phyloP scores from a whole-genome alignment of 2,113 vertebrate genomes.

The Dicentrarchus labrax region DNA sequence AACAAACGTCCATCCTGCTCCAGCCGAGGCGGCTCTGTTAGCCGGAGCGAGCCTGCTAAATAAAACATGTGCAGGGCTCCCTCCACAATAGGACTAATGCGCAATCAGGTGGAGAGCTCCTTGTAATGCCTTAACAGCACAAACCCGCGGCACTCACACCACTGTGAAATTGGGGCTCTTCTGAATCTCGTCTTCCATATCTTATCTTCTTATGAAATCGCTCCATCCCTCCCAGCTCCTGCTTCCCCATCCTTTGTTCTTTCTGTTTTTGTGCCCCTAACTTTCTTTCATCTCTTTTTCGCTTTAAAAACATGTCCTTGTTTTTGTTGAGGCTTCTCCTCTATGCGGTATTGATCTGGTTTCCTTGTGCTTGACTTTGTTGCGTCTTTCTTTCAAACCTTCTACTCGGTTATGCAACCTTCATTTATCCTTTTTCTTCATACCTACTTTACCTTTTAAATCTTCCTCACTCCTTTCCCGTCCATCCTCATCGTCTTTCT shows the following conservation, averaged over 20 bases:
- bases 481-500: constrained; percentile 14
- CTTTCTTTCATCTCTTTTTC: constrained; percentile 49
- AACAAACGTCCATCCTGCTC: constrained; percentile 42
- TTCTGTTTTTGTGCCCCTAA: constrained; percentile 35
- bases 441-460: constrained; percentile 38
- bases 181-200: constrained; percentile 51
- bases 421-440: constrained; percentile 25
- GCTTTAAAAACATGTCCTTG: constrained; percentile 31
- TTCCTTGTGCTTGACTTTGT: constrained; percentile 16
- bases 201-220: constrained; percentile 55
- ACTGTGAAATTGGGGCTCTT: constrained; percentile 70
- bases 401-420: constrained; percentile 17
- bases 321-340: constrained; percentile 23
- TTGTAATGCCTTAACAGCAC: constrained; percentile 43
- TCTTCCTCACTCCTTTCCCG: neutral
- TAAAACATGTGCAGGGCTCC: constrained; percentile 64
- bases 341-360: constrained; percentile 41
- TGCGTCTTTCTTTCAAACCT: neutral
- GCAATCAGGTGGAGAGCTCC: constrained; percentile 62
- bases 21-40: neutral
- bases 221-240: constrained; percentile 49
- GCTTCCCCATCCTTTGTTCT: constrained; percentile 53
- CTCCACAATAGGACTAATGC: constrained; percentile 50
- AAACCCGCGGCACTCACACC: constrained; percentile 48
- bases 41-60: constrained; percentile 55